A percentile compares a stretch with the other conserved stretches of the same genome.
Conservation (phyloP, 2,113 vertebrate genomes). For the Notiomystis cincta region DNA sequence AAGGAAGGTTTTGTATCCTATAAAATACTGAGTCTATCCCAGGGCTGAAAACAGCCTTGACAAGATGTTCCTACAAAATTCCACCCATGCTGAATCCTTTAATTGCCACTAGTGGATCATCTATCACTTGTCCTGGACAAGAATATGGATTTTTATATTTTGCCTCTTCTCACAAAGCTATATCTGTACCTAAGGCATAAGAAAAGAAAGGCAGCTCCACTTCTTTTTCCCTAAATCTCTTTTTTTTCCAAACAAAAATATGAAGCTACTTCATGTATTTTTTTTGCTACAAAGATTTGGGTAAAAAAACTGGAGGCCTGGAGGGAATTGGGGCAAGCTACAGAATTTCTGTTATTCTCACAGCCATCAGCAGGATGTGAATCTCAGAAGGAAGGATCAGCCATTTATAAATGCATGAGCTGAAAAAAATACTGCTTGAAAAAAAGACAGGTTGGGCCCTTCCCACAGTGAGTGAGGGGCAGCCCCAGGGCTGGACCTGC, state of each 20-base stretch:
- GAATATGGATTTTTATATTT: not conserved
- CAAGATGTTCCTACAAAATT: not conserved
- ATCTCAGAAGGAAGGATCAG: not conserved
- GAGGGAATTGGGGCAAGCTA: not conserved
- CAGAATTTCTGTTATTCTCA: not conserved
- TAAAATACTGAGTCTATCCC: not conserved
- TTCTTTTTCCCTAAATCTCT: not conserved
- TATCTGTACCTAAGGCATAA: not conserved
- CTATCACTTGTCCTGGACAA: not conserved
- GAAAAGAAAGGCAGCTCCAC: not conserved
- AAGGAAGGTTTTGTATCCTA: not conserved
- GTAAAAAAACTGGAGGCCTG: not conserved
- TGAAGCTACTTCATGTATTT: not conserved
- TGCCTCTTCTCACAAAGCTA: not conserved
- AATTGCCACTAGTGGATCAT: not conserved
- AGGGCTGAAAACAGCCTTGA: not conserved
- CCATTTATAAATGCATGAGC: accelerated
- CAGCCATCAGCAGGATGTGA: not conserved
- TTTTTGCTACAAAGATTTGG: not conserved
- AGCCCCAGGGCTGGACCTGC: not conserved
- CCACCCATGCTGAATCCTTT: not conserved
- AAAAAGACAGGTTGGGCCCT: not conserved
- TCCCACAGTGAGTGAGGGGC: not conserved
- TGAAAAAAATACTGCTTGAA: not conserved
- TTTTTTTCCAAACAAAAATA: not conserved